These are phyloP conservation scores for Enteromius mattozi DNA, from an alignment of 2,797 vertebrate species.

Conservation along the genomic window DNA sequence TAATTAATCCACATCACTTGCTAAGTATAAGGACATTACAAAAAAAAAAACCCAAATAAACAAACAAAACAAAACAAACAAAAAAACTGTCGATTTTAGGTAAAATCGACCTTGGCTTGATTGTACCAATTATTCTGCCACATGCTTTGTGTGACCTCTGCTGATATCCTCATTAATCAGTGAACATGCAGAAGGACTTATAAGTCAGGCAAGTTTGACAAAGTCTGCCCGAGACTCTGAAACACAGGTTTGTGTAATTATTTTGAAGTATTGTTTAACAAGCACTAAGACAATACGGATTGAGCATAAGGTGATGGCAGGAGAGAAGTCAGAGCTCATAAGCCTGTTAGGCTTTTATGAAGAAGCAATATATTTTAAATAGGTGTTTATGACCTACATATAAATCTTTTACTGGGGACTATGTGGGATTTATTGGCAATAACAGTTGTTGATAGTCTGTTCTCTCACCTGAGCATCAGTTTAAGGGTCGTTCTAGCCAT, in stretches of 20 bases:
- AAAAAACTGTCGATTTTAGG: conserved; percentile 50
- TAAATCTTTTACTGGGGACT: conserved; percentile 9
- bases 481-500: not conserved
- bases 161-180: conserved; percentile 66
- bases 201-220: conserved; percentile 2
- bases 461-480: not conserved
- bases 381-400: conserved; percentile 1
- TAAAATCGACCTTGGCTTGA: conserved; percentile 58
- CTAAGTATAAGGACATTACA: conserved; percentile 52
- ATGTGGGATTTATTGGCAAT: conserved; percentile 13
- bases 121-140: conserved; percentile 65
- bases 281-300: not conserved
- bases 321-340: not conserved
- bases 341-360: conserved; percentile 15
- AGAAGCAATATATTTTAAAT: conserved; percentile 34
- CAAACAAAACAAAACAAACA: not conserved
- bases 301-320: not conserved
- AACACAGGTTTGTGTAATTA: not conserved
- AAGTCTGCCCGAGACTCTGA: not conserved
- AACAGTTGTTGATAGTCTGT: not conserved
- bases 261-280: conserved; percentile 15
- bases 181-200: conserved; percentile 39
- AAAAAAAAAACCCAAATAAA: not conserved
- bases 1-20: conserved; percentile 61
- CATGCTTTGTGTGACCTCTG: conserved; percentile 62